These are phyloP conservation scores for Coryphaenoides rupestris DNA, from an alignment of 2,113 vertebrate species.

Conservation along the genomic window DNA sequence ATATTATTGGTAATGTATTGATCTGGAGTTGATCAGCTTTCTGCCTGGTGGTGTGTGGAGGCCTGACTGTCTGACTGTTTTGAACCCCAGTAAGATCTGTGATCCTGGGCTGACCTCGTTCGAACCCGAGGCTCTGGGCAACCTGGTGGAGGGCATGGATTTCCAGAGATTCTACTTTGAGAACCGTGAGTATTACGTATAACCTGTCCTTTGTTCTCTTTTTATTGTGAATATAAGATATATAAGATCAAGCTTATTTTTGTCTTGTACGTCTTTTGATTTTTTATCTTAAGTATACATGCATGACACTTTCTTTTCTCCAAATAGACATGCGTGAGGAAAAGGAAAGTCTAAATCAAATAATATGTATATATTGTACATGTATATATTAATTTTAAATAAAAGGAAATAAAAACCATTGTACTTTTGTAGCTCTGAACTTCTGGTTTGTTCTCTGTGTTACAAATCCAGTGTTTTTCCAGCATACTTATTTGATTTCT, in stretches of 20 bases:
- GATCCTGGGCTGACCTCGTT: constrained; percentile 94
- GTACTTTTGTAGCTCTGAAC: too few species aligned
- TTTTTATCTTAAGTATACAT: neutral
- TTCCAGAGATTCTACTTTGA: constrained; percentile 99
- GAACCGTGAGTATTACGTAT: constrained; percentile 82
- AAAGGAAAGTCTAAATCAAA: neutral
- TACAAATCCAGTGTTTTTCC: neutral
- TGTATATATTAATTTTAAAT: too few species aligned
- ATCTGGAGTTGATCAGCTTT: neutral
- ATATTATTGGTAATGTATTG: too few species aligned
- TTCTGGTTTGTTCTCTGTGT: too few species aligned
- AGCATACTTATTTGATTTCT: too few species aligned
- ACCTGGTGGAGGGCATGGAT: constrained; percentile 96
- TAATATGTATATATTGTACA: too few species aligned
- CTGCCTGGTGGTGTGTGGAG: neutral
- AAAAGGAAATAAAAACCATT: too few species aligned
- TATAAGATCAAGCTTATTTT: neutral
- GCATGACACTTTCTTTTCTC: too few species aligned
- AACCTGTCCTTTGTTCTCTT: neutral
- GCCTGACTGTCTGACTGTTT: neutral
- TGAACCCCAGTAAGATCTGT: constrained; percentile 84
- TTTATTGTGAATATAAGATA: neutral
- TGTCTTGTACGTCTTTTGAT: too few species aligned
- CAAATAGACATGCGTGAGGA: too few species aligned
- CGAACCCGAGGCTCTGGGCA: constrained; percentile 93